These are phyloP conservation scores for Oreortyx pictus DNA, from an alignment of 2,797 vertebrate species.

Conservation along the genomic window DNA sequence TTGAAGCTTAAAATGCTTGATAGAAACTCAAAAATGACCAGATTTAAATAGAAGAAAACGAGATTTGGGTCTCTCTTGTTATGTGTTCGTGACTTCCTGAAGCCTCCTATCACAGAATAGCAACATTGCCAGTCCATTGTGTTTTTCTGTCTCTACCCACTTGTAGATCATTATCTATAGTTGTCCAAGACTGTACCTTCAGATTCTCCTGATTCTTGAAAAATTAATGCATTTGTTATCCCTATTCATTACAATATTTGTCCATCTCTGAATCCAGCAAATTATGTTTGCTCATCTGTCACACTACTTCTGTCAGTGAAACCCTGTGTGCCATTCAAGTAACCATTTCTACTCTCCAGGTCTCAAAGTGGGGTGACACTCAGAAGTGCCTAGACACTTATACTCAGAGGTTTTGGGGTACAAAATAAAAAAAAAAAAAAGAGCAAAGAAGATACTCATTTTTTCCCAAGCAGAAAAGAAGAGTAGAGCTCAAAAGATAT, in stretches of 20 bases:
- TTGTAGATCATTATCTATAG: background rate
- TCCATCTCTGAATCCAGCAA: background rate
- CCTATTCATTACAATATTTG: background rate
- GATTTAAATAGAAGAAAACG: background rate
- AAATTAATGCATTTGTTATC: background rate
- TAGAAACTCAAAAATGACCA: background rate
- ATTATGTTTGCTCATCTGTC: background rate
- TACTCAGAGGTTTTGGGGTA: background rate
- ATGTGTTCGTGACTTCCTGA: background rate
- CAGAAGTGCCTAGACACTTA: background rate
- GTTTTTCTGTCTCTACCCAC: background rate
- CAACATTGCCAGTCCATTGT: background rate
- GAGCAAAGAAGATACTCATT: background rate
- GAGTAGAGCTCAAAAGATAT: background rate
- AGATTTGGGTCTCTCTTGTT: background rate
- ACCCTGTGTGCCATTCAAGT: background rate
- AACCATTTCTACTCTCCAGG: background rate
- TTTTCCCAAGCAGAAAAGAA: background rate
- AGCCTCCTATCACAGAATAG: background rate
- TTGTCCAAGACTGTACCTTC: background rate
- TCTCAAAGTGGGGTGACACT: background rate
- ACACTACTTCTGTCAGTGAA: background rate
- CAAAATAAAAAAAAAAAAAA: background rate
- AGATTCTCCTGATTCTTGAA: background rate
- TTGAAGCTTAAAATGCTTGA: background rate